A percentile compares a stretch with the other conserved stretches of the same genome.
phyloP scores from a whole-genome alignment of 1,140 invertebrate species.

The Aleiodes sp. region DNA sequence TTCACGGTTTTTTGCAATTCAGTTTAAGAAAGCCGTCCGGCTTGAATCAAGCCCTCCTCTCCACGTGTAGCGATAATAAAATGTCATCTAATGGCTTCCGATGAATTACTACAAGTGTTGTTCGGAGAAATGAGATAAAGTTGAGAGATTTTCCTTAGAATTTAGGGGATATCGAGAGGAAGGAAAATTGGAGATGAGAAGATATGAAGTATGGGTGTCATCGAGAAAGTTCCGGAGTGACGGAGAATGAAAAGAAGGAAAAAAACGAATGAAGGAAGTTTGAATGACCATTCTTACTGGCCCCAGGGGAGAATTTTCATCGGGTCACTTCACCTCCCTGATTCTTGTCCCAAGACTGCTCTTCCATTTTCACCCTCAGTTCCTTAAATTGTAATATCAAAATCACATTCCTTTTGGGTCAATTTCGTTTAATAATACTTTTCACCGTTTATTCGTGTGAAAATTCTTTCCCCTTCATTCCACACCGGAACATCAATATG shows the following conservation, averaged over 20 bases:
- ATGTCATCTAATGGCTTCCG: too few species aligned
- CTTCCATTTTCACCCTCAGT: neutral
- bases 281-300: neutral
- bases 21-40: too few species aligned
- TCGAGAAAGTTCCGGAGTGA: neutral
- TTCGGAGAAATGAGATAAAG: neutral
- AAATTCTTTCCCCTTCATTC: too few species aligned
- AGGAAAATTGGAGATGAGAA: neutral
- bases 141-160: neutral
- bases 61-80: too few species aligned
- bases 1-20: too few species aligned
- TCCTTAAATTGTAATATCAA: too few species aligned
- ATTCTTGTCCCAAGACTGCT: neutral
- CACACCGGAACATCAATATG: too few species aligned
- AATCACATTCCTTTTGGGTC: neutral
- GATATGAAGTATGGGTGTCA: neutral
- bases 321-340: neutral
- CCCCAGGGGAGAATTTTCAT: neutral
- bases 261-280: neutral
- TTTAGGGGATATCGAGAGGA: neutral
- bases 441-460: too few species aligned
- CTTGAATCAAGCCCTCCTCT: too few species aligned
- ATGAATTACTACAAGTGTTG: neutral
- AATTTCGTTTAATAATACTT: too few species aligned
- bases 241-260: neutral